These are phyloP conservation scores for Synergus itoensis DNA, from an alignment of 2,888 invertebrate species.

Conservation along the genomic window DNA sequence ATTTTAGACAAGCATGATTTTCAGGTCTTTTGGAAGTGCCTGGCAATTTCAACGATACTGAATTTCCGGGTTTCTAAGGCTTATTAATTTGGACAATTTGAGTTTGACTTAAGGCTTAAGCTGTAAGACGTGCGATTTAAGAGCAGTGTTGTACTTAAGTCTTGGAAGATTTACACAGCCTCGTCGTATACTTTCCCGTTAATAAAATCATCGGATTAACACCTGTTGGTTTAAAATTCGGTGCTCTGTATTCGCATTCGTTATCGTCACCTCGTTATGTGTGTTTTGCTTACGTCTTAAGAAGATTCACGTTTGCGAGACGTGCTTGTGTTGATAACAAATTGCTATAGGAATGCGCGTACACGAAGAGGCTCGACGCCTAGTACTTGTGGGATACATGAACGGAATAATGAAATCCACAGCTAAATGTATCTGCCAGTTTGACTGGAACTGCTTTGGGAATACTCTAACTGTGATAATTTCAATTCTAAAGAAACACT, in stretches of 20 bases:
- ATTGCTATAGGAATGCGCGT: slow-evolving; percentile 22
- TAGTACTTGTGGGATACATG: slow-evolving; percentile 50
- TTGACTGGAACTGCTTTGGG: slow-evolving; percentile 4
- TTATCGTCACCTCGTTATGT: slow-evolving; percentile 40
- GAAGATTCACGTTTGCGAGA: slow-evolving; percentile 34
- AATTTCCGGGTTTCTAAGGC: not conserved
- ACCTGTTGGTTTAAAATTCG: slow-evolving; percentile 41
- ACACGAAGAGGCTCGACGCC: slow-evolving; percentile 45
- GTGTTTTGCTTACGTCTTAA: slow-evolving; percentile 40
- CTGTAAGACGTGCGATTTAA: slow-evolving; percentile 3
- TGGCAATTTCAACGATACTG: not conserved
- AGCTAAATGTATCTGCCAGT: slow-evolving; percentile 16
- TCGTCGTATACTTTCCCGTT: slow-evolving; percentile 14
- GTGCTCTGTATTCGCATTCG: slow-evolving; percentile 35
- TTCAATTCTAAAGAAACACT: not conserved
- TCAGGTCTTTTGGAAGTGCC: too few species aligned
- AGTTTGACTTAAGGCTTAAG: not conserved
- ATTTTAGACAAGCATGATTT: too few species aligned
- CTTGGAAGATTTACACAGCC: slow-evolving; percentile 19
- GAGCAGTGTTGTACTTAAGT: not conserved
- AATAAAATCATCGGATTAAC: slow-evolving; percentile 35
- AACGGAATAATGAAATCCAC: slow-evolving; percentile 51
- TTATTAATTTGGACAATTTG: not conserved
- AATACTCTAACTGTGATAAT: slow-evolving; percentile 25
- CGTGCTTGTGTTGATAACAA: slow-evolving; percentile 42